phyloP scores from a whole-genome alignment of 2,113 vertebrate species.

The Myiozetetes cayanensis region DNA sequence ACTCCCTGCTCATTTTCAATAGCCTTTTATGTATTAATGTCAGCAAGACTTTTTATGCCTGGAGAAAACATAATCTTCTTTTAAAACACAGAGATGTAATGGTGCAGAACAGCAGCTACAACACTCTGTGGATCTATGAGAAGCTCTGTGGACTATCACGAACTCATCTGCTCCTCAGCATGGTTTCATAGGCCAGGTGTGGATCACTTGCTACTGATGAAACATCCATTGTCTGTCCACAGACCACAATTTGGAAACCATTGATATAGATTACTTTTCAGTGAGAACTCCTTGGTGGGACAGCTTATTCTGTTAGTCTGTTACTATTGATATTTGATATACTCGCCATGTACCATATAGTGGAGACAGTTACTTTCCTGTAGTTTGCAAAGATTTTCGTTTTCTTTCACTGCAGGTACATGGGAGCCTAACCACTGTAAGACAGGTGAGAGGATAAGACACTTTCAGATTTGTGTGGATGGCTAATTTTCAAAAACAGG shows the following conservation, averaged over 20 bases:
- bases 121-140: background rate
- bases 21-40: background rate
- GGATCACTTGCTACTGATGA: background rate
- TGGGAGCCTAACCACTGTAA: background rate
- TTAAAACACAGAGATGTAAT: rapidly evolving
- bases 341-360: background rate
- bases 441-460: background rate
- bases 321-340: background rate
- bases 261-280: background rate
- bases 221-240: background rate
- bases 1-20: background rate
- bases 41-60: background rate
- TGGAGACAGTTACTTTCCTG: background rate
- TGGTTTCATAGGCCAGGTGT: background rate
- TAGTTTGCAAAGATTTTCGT: background rate
- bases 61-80: background rate
- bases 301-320: background rate
- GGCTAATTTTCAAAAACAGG: background rate
- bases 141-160: background rate
- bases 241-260: background rate
- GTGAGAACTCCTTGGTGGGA: background rate
- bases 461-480: background rate
- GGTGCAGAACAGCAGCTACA: background rate
- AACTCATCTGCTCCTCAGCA: background rate
- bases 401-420: background rate